Percentiles rank a stretch among this genome's conserved stretches.
phyloP scores from a whole-genome alignment of 1,140 invertebrate genomes.

The Zaprionus lachaisei region DNA sequence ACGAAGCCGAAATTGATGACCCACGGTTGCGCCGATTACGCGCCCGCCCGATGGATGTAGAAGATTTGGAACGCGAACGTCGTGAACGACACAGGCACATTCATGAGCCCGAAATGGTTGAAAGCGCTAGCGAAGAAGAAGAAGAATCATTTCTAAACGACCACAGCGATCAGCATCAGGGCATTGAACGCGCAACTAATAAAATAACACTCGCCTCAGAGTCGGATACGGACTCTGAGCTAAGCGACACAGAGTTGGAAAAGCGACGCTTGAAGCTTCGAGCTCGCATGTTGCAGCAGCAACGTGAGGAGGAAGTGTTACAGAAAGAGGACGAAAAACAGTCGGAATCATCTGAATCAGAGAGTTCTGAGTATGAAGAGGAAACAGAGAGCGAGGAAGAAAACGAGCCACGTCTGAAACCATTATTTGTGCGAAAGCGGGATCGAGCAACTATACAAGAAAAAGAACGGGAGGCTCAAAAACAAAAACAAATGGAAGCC shows the following conservation, averaged over 20 bases:
- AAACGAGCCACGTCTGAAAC: conserved; percentile 93
- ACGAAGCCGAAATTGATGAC: conserved; percentile 89
- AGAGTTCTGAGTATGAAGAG: conserved; percentile 89
- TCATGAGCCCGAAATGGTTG: conserved; percentile 90
- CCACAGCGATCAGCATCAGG: conserved; percentile 76
- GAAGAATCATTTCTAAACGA: conserved; percentile 67
- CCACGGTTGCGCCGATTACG: conserved; percentile 89
- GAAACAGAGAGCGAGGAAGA: conserved; percentile 89
- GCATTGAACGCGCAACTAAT: conserved; percentile 77
- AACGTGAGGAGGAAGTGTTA: conserved; percentile 87
- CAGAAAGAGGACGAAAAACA: conserved; percentile 90
- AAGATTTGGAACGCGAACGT: conserved; percentile 86
- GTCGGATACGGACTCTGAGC: conserved; percentile 88
- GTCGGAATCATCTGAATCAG: conserved; percentile 91
- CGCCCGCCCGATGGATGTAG: conserved; percentile 85
- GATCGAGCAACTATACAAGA: conserved; percentile 98
- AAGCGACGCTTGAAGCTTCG: conserved; percentile 89
- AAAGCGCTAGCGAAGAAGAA: conserved; percentile 88
- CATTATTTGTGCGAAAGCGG: conserved; percentile 97
- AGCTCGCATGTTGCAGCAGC: conserved; percentile 89
- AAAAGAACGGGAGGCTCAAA: conserved; percentile 94
- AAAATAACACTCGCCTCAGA: conserved; percentile 87
- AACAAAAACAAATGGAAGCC: conserved; percentile 92
- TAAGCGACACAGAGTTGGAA: conserved; percentile 94
- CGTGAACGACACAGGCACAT: conserved; percentile 86